Base-by-base conservation (phyloP, 2,888 invertebrate species). In the Drosophila macrospina region DNA sequence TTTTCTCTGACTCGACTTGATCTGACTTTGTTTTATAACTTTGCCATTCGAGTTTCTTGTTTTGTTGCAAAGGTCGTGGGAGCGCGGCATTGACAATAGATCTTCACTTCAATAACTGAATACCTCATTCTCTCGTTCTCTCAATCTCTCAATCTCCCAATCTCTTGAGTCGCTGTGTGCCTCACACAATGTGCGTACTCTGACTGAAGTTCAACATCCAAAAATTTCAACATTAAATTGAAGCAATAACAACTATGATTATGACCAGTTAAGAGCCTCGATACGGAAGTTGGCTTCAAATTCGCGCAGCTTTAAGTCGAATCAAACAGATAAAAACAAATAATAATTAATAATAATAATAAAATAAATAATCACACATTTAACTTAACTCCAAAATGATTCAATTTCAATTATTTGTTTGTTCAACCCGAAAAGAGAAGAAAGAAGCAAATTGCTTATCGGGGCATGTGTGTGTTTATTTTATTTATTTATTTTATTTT, bases 21-120 rank as follows among this genome's bases (percentile, higher is more conserved):
- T 7, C 44, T 48, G 51, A 52, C 30, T 47, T 55, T 66, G 50
- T 50, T 74, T 70, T 66, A 61, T 65, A 44, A 15, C 20, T 42
- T 11, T 51, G 45, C 36, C 59, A 69, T 39, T 55, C 16, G 39
- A 36, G 52, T 59, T 64, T 69, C 70, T 57, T 39, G 42, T 51
- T 61, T 36, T 48, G 3, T 13, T 15, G 30, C 39, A 81, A 69
- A 71, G 71, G 66, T 82, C 85, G 81, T 85, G 82, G 81, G 81
- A 85, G 82, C 72, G 45, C 72, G 82, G 74, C 81, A 82, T 85
- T 85, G 78, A 76, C 72, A 67, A 39, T 24, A 54, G 55, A 65
- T 71, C 57, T 50, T 60, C 44, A 69, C 37, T 26, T 32, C 42
- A 64, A 54, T 41, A 30, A 32, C 37, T 42, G 37, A 57, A 45